Evolutionary conservation across 2,113 vertebrate species (phyloP), one percentile per base, ranked within the genome.

Genomic region (Meles meles): DNA sequence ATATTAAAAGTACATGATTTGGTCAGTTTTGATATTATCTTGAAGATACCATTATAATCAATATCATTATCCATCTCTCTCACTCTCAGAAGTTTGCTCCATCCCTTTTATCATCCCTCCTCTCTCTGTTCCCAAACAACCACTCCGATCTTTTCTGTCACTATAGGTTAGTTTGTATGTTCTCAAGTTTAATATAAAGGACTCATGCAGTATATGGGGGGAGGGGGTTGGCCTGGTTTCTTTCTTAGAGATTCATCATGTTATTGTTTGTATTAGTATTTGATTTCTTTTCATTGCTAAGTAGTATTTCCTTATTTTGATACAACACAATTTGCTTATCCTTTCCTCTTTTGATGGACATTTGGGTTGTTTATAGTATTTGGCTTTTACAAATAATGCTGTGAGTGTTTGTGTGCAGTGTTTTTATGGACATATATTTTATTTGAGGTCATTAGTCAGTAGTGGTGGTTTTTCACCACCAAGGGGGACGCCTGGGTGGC

Each of bases 301-400:
- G 34, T 92, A 69, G 29, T 92, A 34, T 44, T 93, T 37, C 42
- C 29, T 74, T 84, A 9, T 71, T 29, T 88, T 67, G 57, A 21
- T 86, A 31, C 0, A 72, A 59, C 21, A 71, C 18, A 63, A 1
- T 94, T 71, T 87, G 74, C 57, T 21, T 90, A 61, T 77, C 18
- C 21, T 2, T 15, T 96, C 31, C 44, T 88, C 49, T 57, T 4
- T 69, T 85, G 39, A 27, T 69, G 20, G 31, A 85, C 42, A 76
- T 76, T 93, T 42, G 29, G 20, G 9, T 42, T 91, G 13, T 67
- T 69, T 69, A 11, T 17, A 49, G 59, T 71, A 85, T 76, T 69
- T 65, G 44, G 10, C 21, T 96, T 4, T 87, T 90, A 79, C 10
- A 96, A 96, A 80, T 96, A 96, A 89, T 82, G 59, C 34, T 88